Conservation (phyloP, 2,888 invertebrate species). For the Aleiodes testaceus region DNA sequence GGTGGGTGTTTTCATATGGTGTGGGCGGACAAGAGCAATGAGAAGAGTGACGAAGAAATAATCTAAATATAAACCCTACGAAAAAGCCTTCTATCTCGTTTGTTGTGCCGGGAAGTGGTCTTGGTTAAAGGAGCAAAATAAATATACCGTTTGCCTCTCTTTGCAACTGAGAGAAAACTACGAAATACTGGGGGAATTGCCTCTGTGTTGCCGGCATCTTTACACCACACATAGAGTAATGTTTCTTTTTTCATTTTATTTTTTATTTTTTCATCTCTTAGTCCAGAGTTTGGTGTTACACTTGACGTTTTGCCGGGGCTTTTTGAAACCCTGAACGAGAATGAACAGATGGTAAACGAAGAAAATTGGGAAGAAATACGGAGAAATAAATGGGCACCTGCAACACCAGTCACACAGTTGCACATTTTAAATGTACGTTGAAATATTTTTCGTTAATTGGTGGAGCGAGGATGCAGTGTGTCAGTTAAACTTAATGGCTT, state of each 20-base stretch:
- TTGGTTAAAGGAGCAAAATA: constrained; percentile 43
- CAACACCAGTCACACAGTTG: constrained; percentile 8
- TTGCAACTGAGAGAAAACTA: constrained; percentile 21
- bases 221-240: neutral
- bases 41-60: constrained; percentile 44
- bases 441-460: constrained; percentile 36
- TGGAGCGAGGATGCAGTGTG: constrained; percentile 20
- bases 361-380: constrained; percentile 45
- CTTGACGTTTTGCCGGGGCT: constrained; percentile 36
- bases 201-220: neutral
- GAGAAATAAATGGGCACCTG: constrained; percentile 45
- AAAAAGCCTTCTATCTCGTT: constrained; percentile 41
- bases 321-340: constrained; percentile 39
- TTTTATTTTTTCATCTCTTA: too few relatives aligned
- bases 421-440: constrained; percentile 24
- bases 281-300: constrained; percentile 15
- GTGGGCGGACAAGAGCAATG: constrained; percentile 43
- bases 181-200: neutral
- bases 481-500: constrained; percentile 32
- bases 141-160: constrained; percentile 51
- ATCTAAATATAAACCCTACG: constrained; percentile 45
- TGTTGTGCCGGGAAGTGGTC: constrained; percentile 46
- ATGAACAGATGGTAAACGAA: constrained; percentile 44
- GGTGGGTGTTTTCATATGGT: constrained; percentile 37
- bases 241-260: too few relatives aligned